These are phyloP conservation scores for Drosophila baimaii DNA, from an alignment of 1,140 invertebrate species.

Conservation along the genomic window DNA sequence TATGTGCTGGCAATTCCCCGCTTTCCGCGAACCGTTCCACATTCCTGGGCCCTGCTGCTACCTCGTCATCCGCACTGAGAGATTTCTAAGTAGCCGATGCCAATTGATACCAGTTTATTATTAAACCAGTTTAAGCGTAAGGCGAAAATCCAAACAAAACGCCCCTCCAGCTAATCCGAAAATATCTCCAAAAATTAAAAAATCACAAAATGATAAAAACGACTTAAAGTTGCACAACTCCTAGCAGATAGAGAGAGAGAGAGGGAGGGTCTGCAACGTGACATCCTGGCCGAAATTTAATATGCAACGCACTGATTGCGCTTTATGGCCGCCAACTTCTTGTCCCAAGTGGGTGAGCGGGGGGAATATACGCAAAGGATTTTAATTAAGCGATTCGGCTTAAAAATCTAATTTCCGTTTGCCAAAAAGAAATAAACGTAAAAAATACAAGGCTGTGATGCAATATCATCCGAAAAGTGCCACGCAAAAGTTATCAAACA, in stretches of 20 bases:
- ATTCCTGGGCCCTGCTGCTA: slow-evolving; percentile 31
- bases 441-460: slow-evolving; percentile 39
- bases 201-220: slow-evolving; percentile 22
- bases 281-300: slow-evolving; percentile 75
- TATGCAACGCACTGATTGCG: slow-evolving; percentile 67
- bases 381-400: slow-evolving; percentile 66
- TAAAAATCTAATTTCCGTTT: slow-evolving; percentile 75
- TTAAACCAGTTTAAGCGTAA: slow-evolving; percentile 56
- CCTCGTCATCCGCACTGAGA: slow-evolving; percentile 7
- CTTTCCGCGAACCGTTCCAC: slow-evolving; percentile 4
- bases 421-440: slow-evolving; percentile 13
- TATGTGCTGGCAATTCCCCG: slow-evolving; percentile 14
- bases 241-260: background rate
- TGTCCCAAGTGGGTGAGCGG: slow-evolving; percentile 60
- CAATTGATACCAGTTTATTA: slow-evolving; percentile 68
- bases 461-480: slow-evolving; percentile 53
- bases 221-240: slow-evolving; percentile 57
- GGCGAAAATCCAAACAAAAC: slow-evolving; percentile 49
- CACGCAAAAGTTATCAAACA: slow-evolving; percentile 71
- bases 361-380: slow-evolving; percentile 59
- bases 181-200: slow-evolving; percentile 31
- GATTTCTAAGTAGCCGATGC: slow-evolving; percentile 39
- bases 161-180: slow-evolving; percentile 52
- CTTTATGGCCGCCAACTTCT: slow-evolving; percentile 58
- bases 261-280: slow-evolving; percentile 61